Evolutionary conservation across 2,797 vertebrate species (phyloP), one percentile per base, ranked within the genome.

Genomic region (Tapera naevia): DNA sequence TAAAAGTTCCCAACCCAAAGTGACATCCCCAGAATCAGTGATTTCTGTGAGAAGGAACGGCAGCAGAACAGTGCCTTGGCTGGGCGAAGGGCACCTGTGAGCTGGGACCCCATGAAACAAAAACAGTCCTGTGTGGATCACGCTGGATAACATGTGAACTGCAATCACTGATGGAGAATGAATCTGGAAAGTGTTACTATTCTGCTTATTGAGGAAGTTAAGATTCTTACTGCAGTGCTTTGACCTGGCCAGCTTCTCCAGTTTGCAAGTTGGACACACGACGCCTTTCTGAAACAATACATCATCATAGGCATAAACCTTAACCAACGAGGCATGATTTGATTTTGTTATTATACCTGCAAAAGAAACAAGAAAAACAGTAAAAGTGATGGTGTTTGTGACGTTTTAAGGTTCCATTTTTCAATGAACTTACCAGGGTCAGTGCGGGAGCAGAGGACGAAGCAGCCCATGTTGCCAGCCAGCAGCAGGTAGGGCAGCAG

Each of bases 211-310:
- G 2, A 39, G 32, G 58, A 62, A 16, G 30, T 51, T 41, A 10
- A 41, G 46, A 22, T 19, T 96, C 99, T 98, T 94, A 99, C 99
- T 95, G 94, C 99, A 99, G 78, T 99, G 99, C 97, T 99, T 99
- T 46, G 99, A 99, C 30, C 99, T 98, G 33, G 99, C 99, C 24
- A 99, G 99, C 96, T 99, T 99, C 95, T 98, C 80, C 50, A 99
- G 61, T 3, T 95, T 84, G 86, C 99, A 99, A 0, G 99, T 98
- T 11, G 98, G 96, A 94, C 99, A 99, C 75, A 89, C 43, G 2
- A 93, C 41, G 33, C 98, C 98, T 1, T 97, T 98, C 51, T 98
- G 98, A 96, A 99, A 99, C 94, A 99, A 92, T 46, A 97, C 97
- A 24, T 96, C 97, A 75, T 99, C 99, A 1, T 99, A 99, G 0